Evolutionary conservation across 2,113 vertebrate genomes (phyloP).

Genomic region (Microcebus griseorufus): DNA sequence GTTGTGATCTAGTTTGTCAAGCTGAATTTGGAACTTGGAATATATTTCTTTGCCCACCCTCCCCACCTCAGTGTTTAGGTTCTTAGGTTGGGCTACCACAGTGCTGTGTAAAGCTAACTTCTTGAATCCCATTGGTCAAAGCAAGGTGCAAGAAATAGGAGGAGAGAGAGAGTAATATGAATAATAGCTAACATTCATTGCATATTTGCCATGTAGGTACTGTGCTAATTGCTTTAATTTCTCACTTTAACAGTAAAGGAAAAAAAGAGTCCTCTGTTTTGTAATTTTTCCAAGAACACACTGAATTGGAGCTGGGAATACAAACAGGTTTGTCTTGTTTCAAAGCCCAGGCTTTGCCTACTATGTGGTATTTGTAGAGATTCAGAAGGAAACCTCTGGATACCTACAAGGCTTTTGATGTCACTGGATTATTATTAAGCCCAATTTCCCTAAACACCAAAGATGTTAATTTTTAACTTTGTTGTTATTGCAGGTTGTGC

Average conservation of each 20-base stretch:
- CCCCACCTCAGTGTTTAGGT: background rate
- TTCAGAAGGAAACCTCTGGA: conserved; percentile 17
- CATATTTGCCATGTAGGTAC: background rate
- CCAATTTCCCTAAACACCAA: background rate
- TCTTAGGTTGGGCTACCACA: background rate
- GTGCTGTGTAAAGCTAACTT: background rate
- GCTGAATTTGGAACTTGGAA: background rate
- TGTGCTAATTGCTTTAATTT: background rate
- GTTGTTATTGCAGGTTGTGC: background rate
- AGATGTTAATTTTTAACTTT: conserved; percentile 2
- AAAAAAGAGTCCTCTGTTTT: background rate
- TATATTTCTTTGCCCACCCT: background rate
- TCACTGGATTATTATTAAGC: conserved; percentile 7
- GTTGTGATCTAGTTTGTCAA: background rate
- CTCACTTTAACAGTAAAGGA: background rate
- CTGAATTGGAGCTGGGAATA: background rate
- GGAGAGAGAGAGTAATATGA: background rate
- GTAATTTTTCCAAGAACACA: background rate
- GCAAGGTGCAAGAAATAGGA: background rate
- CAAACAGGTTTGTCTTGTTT: background rate
- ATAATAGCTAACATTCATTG: background rate
- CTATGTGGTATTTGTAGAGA: background rate
- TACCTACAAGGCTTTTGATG: background rate
- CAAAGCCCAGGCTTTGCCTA: background rate
- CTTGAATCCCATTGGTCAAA: background rate